Percentiles rank a stretch among this genome's conserved stretches.
phyloP scores from a whole-genome alignment of 2,888 invertebrate species.

The Octonoba sinensis region DNA sequence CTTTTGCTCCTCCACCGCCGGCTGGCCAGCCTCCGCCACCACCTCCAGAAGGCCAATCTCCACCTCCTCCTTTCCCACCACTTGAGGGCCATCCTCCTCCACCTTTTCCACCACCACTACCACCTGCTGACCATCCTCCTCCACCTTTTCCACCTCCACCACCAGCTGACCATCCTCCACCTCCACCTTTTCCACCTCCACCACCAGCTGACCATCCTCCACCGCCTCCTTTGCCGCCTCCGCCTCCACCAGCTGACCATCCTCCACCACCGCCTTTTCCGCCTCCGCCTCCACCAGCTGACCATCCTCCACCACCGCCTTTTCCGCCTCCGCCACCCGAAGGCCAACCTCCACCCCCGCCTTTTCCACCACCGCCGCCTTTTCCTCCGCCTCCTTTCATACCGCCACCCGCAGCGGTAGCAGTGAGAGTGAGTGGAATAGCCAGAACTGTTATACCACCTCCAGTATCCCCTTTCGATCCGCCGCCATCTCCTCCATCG shows the following conservation, averaged over 20 bases:
- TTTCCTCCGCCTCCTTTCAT: constrained; percentile 24
- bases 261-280: constrained; percentile 33
- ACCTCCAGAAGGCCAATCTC: constrained; percentile 4
- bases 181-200: constrained; percentile 1
- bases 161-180: neutral
- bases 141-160: constrained; percentile 34
- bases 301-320: constrained; percentile 18
- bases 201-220: constrained; percentile 9
- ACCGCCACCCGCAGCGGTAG: constrained; percentile 21
- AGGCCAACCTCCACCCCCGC: constrained; percentile 47
- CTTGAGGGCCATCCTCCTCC: constrained; percentile 49
- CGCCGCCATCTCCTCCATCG: constrained; percentile 27
- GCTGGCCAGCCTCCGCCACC: constrained; percentile 13
- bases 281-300: constrained; percentile 21
- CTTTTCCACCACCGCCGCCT: constrained; percentile 41
- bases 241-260: constrained; percentile 1
- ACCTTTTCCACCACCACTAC: constrained; percentile 23
- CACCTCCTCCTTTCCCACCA: constrained; percentile 7
- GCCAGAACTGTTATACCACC: constrained; percentile 55
- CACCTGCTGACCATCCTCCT: constrained; percentile 34
- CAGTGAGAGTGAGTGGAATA: constrained; percentile 44
- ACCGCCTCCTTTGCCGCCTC: constrained; percentile 20
- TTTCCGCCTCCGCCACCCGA: constrained; percentile 23
- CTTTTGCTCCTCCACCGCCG: constrained; percentile 10
- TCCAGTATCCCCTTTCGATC: constrained; percentile 54